Evolutionary conservation across 2,113 vertebrate genomes (phyloP), one percentile per base, ranked within the genome.

Genomic region (Mohoua ochrocephala): DNA sequence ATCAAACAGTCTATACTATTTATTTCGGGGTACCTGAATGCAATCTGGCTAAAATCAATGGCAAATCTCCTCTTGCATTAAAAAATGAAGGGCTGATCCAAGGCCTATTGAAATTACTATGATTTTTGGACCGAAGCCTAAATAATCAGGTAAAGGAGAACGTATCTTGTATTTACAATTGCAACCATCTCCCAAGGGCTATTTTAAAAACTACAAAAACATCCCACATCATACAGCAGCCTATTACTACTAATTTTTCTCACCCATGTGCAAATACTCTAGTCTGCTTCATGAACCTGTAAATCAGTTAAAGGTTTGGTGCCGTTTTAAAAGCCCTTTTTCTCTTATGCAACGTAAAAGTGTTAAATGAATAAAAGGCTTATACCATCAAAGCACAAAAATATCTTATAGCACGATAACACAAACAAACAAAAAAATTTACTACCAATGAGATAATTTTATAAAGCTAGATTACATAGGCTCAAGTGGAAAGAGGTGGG

Each of bases 121-220:
- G 59, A 84, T 74, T 84, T 95, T 92, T 95, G 60, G 64, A 94
- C 24, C 28, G 45, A 84, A 71, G 64, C 84, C 94, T 89, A 95
- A 95, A 84, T 37, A 89, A 95, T 77, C 76, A 91, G 53, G 80
- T 78, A 56, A 92, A 89, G 23, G 60, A 85, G 69, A 96, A 94
- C 15, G 3, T 82, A 89, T 74, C 73, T 81, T 80, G 86, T 78
- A 81, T 89, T 89, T 89, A 84, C 47, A 92, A 89, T 54, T 83
- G 54, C 83, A 83, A 45, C 31, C 50, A 50, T 47, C 35, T 89
- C 84, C 74, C 54, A 54, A 75, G 77, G 42, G 76, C 84, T 78
- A 84, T 78, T 94, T 84, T 75, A 54, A 93, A 84, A 96, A 23
- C 65, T 96, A 39, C 39, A 82, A 89, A 91, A 93, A 81, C 64